A percentile compares a stretch with the other conserved stretches of the same genome.
phyloP scores from a whole-genome alignment of 2,888 invertebrate species.

The Hybos culiciformis region DNA sequence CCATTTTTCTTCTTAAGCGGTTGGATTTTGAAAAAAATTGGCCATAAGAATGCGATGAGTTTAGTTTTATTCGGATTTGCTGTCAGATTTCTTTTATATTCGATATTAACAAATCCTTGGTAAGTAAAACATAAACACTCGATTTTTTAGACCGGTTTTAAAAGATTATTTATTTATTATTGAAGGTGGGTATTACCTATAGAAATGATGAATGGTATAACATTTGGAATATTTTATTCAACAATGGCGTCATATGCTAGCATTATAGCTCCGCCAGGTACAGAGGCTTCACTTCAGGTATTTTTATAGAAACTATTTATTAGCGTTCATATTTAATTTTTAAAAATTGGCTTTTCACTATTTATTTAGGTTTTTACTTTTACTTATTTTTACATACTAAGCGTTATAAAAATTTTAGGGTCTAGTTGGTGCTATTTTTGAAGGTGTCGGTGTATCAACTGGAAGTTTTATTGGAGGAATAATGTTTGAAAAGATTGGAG shows the following conservation, averaged over 20 bases:
- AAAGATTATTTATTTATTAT: too few species aligned
- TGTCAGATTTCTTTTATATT: conserved; percentile 68
- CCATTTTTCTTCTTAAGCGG: conserved; percentile 78
- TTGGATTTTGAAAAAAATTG: conserved; percentile 59
- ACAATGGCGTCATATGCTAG: conserved; percentile 82
- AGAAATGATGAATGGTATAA: conserved; percentile 75
- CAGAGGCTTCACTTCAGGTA: conserved; percentile 76
- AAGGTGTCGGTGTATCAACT: conserved; percentile 68
- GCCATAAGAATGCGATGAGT: conserved; percentile 72
- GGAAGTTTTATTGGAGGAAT: conserved; percentile 69
- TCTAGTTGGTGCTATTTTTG: conserved; percentile 72
- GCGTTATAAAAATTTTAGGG: conserved; percentile 52
- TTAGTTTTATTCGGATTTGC: conserved; percentile 68
- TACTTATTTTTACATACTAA: too few species aligned
- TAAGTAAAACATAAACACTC: too few species aligned
- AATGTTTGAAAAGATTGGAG: conserved; percentile 49
- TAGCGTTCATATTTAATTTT: conserved; percentile 1
- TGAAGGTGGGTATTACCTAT: conserved; percentile 69
- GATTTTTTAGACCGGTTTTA: too few species aligned
- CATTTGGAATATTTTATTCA: conserved; percentile 77
- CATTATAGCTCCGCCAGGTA: conserved; percentile 67
- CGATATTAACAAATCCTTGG: conserved; percentile 67
- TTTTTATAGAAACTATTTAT: conserved; percentile 16
- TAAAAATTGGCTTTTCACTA: not conserved
- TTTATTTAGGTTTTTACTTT: too few species aligned